Evolutionary conservation across 2,797 vertebrate species (phyloP), one percentile per base, ranked within the genome.

Genomic region (Ceryle rudis): DNA sequence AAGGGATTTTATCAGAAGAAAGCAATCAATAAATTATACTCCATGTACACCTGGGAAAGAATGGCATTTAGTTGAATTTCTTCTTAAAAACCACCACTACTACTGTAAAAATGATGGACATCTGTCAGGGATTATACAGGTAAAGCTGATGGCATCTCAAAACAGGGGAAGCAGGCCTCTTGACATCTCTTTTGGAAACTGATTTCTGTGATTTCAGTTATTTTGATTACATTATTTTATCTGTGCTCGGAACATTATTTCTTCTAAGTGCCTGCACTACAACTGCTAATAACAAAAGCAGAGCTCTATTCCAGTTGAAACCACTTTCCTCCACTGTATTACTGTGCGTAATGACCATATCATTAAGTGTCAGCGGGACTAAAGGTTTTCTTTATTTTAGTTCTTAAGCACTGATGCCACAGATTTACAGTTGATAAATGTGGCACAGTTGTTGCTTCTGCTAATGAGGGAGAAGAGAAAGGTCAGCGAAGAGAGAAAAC

Each of bases 401-500:
- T 77, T 95, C 66, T 39, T 39, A 73, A 89, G 55, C 58, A 66
- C 0, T 67, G 57, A 86, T 93, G 70, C 16, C 79, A 62, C n/a
- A 81, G 75, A 57, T 52, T 89, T 18, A 5, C 3, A 55, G 58
- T n/a, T 66, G 62, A 88, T 73, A 91, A 84, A 79, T 44, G 70
- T 29, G 69, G 62, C 87, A 79, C 47, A 52, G 84, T 51, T 96
- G 70, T 70, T 93, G 13, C 70, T 81, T 86, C 66, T 83, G 31
- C 70, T 96, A 95, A 97, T 80, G 62, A 93, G 75, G 7, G 47
- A 55, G 46, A 94, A 91, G 82, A 16, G 82, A 90, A 95, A 96
- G 93, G 85, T 96, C 94, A 95, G 23, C 62, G n/a, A 13, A 85
- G 39, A 89, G 47, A n/a, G 49, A 87, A 93, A 95, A 85, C 2